Percentiles rank a stretch among this genome's conserved stretches.
phyloP scores from a whole-genome alignment of 2,888 invertebrate genomes.

The Polydrusus pterygomalis region DNA sequence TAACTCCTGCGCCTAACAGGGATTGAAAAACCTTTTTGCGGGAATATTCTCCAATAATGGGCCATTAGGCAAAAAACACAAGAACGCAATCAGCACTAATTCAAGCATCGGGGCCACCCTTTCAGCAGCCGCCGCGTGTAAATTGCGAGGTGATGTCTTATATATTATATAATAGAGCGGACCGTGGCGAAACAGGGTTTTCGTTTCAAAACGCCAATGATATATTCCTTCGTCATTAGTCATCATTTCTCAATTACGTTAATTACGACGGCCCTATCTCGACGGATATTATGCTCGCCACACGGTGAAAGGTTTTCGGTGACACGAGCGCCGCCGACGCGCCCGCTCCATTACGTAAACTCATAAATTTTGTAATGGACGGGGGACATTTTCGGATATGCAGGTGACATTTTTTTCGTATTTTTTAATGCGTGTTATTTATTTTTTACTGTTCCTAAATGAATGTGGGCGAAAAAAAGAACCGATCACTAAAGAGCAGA shows the following conservation, averaged over 20 bases:
- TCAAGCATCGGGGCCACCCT: slow-evolving; percentile 55
- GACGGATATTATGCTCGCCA: slow-evolving; percentile 58
- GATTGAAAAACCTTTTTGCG: slow-evolving; percentile 43
- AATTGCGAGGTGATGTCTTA: slow-evolving; percentile 56
- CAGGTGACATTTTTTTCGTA: slow-evolving; percentile 33
- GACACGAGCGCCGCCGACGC: slow-evolving; percentile 30
- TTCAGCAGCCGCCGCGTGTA: slow-evolving; percentile 46
- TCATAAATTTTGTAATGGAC: slow-evolving; percentile 48
- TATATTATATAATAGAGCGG: slow-evolving; percentile 56
- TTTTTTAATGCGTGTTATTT: slow-evolving; percentile 3
- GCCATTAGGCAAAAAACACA: slow-evolving; percentile 65
- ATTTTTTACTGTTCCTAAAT: not conserved
- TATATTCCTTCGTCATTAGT: slow-evolving; percentile 72
- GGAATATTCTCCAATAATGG: slow-evolving; percentile 58
- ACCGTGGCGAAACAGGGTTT: slow-evolving; percentile 66
- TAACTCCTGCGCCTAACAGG: slow-evolving; percentile 14
- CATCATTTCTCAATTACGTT: slow-evolving; percentile 73
- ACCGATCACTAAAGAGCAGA: too few relatives aligned
- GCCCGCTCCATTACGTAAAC: slow-evolving; percentile 38
- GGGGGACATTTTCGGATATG: slow-evolving; percentile 35
- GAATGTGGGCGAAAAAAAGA: not conserved
- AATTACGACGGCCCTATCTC: slow-evolving; percentile 67
- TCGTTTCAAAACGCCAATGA: slow-evolving; percentile 70
- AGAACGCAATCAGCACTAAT: slow-evolving; percentile 66
- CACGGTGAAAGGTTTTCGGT: slow-evolving; percentile 45